phyloP scores from a whole-genome alignment of 2,797 vertebrate species.

The Pachyuromys duprasi region DNA sequence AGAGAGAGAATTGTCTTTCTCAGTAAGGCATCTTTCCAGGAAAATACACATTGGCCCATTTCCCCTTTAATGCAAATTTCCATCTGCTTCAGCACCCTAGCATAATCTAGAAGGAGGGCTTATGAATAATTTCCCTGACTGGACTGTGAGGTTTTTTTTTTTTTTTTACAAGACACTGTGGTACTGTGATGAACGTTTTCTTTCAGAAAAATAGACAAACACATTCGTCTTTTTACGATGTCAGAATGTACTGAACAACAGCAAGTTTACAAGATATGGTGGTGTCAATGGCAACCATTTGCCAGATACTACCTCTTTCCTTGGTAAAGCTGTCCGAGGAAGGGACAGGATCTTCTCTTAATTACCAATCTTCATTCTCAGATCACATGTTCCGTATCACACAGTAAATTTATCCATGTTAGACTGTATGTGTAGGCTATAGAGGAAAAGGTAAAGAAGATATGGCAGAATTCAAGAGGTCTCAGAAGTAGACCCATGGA shows the following conservation, averaged over 20 bases:
- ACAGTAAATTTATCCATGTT: background rate
- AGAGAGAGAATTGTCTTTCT: conserved; percentile 31
- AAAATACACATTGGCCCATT: background rate
- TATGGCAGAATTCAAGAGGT: background rate
- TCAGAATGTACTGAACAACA: background rate
- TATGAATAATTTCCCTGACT: background rate
- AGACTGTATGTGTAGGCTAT: background rate
- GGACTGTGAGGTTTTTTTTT: background rate
- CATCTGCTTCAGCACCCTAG: background rate
- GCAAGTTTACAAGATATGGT: background rate
- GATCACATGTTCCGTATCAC: background rate
- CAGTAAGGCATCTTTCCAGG: background rate
- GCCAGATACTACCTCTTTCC: background rate
- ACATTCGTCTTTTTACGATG: background rate
- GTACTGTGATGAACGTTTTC: background rate
- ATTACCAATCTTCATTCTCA: background rate
- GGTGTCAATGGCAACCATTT: background rate
- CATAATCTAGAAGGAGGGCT: background rate
- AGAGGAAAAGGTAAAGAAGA: background rate
- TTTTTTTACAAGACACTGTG: background rate
- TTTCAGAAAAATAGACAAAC: background rate
- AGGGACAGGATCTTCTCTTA: background rate
- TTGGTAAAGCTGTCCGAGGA: background rate
- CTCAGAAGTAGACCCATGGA: background rate
- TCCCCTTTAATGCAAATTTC: background rate